phyloP scores from a whole-genome alignment of 1,140 invertebrate genomes.

The Druon quercuslanigerum region DNA sequence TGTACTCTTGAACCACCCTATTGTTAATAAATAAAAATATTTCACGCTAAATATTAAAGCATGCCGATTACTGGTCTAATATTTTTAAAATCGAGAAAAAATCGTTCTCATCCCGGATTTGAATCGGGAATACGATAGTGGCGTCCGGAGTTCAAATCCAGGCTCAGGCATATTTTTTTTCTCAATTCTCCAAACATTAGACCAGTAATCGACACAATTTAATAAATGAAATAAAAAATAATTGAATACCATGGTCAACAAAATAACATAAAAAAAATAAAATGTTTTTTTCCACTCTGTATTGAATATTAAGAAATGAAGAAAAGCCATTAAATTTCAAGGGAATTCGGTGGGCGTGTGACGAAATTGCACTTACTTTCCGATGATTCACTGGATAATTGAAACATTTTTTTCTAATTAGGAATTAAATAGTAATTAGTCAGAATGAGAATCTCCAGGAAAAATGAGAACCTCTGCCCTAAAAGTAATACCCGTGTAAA shows the following conservation, averaged over 20 bases:
- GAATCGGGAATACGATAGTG: too few species aligned
- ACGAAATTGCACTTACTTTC: neutral
- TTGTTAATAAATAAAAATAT: too few species aligned
- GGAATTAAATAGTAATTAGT: constrained; percentile 1
- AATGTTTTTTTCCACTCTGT: neutral
- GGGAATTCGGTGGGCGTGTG: constrained; percentile 9
- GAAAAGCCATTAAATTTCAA: constrained; percentile 6
- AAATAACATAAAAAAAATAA: neutral
- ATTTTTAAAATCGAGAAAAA: too few species aligned
- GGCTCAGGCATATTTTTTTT: too few species aligned
- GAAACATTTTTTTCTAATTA: neutral
- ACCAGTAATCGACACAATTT: too few species aligned
- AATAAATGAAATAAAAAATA: neutral
- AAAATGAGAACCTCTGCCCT: constrained; percentile 7
- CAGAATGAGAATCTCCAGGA: neutral
- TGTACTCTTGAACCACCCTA: too few species aligned
- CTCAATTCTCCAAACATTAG: too few species aligned
- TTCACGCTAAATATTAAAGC: too few species aligned
- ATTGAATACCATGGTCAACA: neutral
- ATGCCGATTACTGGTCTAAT: too few species aligned
- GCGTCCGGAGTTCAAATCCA: too few species aligned
- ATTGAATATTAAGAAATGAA: neutral
- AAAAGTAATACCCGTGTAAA: neutral
- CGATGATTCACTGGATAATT: constrained; percentile 11
- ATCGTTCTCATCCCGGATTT: too few species aligned